phyloP scores from a whole-genome alignment of 2,113 vertebrate species.

The Zosterops lateralis region DNA sequence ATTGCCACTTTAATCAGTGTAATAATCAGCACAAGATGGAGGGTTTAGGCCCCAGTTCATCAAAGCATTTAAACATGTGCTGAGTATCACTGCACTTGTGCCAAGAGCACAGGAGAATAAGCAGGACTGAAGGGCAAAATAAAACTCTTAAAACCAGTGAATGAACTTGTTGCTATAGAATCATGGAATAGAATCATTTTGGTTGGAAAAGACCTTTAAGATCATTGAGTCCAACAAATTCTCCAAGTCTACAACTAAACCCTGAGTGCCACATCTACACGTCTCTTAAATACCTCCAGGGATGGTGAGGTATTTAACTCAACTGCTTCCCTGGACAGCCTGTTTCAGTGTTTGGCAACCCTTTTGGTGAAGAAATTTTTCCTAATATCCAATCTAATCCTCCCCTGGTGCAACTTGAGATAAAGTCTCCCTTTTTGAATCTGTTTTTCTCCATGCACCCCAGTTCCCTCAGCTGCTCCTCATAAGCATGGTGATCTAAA shows the following conservation, averaged over 20 bases:
- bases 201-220: not conserved
- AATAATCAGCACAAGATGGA: not conserved
- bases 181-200: not conserved
- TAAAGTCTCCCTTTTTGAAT: not conserved
- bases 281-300: not conserved
- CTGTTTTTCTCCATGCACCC: not conserved
- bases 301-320: not conserved
- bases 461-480: not conserved
- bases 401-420: not conserved
- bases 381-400: not conserved
- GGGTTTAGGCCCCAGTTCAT: not conserved
- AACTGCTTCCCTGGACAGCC: not conserved
- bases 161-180: not conserved
- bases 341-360: not conserved
- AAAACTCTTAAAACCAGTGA: not conserved
- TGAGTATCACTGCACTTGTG: not conserved
- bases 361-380: not conserved
- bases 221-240: not conserved
- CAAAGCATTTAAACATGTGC: not conserved
- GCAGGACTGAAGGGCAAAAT: conserved; percentile 14
- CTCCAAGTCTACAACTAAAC: not conserved
- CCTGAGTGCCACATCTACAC: not conserved
- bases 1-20: not conserved
- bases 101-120: not conserved
- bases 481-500: not conserved